Base-by-base conservation (phyloP, 2,113 vertebrate genomes). In the Synodontis membranacea region DNA sequence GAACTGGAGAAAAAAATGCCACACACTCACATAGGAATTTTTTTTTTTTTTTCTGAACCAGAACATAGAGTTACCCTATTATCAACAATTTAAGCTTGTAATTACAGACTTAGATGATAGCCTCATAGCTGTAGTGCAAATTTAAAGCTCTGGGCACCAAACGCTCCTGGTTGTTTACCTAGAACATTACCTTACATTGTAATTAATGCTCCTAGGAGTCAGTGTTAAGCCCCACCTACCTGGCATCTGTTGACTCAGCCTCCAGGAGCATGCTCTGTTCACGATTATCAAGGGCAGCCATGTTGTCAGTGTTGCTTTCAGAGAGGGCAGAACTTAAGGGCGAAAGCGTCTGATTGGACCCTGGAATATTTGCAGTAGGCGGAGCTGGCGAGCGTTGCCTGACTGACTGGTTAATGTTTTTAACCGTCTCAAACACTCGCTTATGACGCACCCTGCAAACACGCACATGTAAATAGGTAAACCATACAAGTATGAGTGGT, bases 381-480 rank as follows among this genome's bases (percentile, higher is more conserved):
- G 96, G 97, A 44, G 96, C 96, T 92, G 96, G 94, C 0, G 96
- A 97, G 75, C 96, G 94, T 91, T 96, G 97, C 87, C 96, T 97
- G 85, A 96, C 97, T 0, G 95, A 96, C 88, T 99, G 97, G 91
- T 99, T 99, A 80, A 99, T 93, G 68, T 94, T 98, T 87, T 97
- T 96, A 83, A 99, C 98, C 0, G 97, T 97, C 92, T 99, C 96
- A 3, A 99, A 99, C 89, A 99, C 96, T 0, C 97, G 96, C 90
- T 95, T 97, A 87, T 96, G 97, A 89, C 96, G 97, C 37, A 87
- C 89, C 89, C 98, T 99, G 92, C 6, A 80, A 44, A 64, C 75
- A 88, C 37, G 91, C 46, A 78, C 15, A 78, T 19, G 3, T 66
- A 72, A 2, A 70, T n/a, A n/a, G n/a, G n/a, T n/a, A n/a, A n/a